Conservation (phyloP, 2,113 vertebrate genomes). For the Eulemur macaco region DNA sequence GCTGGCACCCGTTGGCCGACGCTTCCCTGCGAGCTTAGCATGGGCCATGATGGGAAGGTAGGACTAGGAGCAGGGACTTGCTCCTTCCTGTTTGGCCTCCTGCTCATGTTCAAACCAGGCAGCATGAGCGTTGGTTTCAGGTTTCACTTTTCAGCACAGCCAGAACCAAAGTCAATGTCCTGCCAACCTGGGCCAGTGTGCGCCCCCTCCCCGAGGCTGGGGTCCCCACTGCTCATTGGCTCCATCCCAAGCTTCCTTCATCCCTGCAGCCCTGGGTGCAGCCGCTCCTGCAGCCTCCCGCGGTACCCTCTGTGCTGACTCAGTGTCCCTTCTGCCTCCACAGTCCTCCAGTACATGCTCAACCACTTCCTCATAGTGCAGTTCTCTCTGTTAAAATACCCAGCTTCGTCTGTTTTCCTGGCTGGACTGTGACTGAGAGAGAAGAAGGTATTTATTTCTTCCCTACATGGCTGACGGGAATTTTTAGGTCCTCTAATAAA, state of each 20-base stretch:
- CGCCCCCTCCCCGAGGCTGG: rapidly evolving
- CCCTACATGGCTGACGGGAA: no score
- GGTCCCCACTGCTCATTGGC: rapidly evolving
- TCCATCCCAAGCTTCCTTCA: no score
- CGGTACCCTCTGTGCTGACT: rapidly evolving
- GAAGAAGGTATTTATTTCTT: not conserved
- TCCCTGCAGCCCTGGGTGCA: rapidly evolving
- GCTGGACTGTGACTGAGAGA: not conserved
- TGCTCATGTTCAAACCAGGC: rapidly evolving
- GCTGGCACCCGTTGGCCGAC: no score
- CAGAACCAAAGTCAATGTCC: not conserved
- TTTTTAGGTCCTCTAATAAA: not conserved
- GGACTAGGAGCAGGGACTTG: not conserved
- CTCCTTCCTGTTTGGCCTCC: no score
- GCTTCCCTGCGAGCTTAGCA: not conserved
- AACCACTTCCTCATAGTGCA: not conserved
- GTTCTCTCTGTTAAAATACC: not conserved
- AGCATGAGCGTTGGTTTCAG: not conserved
- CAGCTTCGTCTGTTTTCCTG: not conserved
- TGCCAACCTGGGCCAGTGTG: rapidly evolving
- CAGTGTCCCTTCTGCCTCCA: no score
- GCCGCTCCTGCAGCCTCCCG: not conserved
- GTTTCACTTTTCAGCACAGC: not conserved
- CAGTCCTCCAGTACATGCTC: not conserved
- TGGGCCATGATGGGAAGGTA: rapidly evolving